Base-by-base conservation (phyloP, 2,113 vertebrate genomes). In the Apistogramma diplotaenia region DNA sequence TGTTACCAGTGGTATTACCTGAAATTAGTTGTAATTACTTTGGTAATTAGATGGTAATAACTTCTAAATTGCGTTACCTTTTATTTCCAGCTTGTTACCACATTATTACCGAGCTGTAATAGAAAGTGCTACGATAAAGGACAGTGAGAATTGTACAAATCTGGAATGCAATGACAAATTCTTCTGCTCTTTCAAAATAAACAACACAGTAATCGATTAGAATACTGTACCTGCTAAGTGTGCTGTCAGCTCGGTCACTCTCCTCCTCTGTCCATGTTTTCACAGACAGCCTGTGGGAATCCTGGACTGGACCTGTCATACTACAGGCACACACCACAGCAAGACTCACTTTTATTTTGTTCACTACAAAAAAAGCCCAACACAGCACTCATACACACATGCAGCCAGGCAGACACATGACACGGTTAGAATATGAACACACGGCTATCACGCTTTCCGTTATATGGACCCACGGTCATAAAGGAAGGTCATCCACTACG, bases 251-350 rank as follows among this genome's bases (percentile, higher is more conserved):
- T 25, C 56, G 82, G 25, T 96, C 95, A 0, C n/a, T 78, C 13
- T 95, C 95, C 13, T 95, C 93, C 56, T 96, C 94, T 13, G 79
- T 93, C 61, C 15, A 93, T 21, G 93, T 94, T 90, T 94, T 96
- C 83, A 94, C 71, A 0, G 95, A 91, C 6, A 94, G 80, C 7
- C 85, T 90, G 9, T 93, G 93, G 72, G 82, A 92, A 70, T 91
- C 93, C 21, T 95, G 94, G 75, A 87, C 90, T 61, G 91, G 94
- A 27, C 85, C 93, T 1, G 85, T 95, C 97, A 96, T 97, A 23
- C 89, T 97, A 91, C 60, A 79, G 56, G 81, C 18, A 76, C 59
- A 57, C 59, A 87, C 29, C 25, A 19, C 35, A 31, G 18, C 11
- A 21, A 19, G 8, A 19, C 8, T 57, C 37, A 43, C 51, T 60